Evolutionary conservation across 2,113 vertebrate species (phyloP).

Genomic region (Cinclus cinclus): DNA sequence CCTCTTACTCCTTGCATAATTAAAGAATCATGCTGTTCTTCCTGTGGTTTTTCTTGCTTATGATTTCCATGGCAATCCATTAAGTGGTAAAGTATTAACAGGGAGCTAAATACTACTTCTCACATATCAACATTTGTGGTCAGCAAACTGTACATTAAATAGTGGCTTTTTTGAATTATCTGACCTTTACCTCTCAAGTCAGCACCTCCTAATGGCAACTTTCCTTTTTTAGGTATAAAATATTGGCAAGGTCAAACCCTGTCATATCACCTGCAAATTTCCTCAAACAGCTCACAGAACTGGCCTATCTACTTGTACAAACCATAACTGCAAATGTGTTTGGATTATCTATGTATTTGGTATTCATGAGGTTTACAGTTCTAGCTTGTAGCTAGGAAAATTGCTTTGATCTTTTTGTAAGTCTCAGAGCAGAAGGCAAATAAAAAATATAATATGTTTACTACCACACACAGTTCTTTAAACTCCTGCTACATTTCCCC

Average conservation of each 20-base stretch:
- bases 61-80: conserved; percentile 38
- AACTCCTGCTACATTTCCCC: conserved; percentile 32
- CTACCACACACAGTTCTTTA: conserved; percentile 30
- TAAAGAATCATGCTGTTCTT: conserved; percentile 12
- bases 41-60: conserved; percentile 12
- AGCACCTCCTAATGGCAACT: conserved; percentile 20
- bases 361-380: conserved; percentile 45
- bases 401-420: conserved; percentile 7
- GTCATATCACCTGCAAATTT: conserved; percentile 7
- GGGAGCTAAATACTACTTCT: conserved; percentile 37
- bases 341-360: background rate
- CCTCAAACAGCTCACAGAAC: background rate
- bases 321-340: background rate
- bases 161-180: background rate
- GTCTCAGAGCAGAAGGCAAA: conserved; percentile 50
- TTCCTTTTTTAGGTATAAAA: conserved; percentile 25
- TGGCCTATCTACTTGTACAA: background rate
- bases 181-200: conserved; percentile 42
- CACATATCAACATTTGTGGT: conserved; percentile 17
- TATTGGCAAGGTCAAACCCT: conserved; percentile 35
- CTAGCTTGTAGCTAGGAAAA: conserved; percentile 10
- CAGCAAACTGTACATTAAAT: conserved; percentile 8
- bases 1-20: conserved; percentile 23
- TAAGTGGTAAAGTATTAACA: conserved; percentile 42
- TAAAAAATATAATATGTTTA: conserved; percentile 36